Evolutionary conservation across 2,888 invertebrate genomes (phyloP).

Genomic region (Netelia melanura): DNA sequence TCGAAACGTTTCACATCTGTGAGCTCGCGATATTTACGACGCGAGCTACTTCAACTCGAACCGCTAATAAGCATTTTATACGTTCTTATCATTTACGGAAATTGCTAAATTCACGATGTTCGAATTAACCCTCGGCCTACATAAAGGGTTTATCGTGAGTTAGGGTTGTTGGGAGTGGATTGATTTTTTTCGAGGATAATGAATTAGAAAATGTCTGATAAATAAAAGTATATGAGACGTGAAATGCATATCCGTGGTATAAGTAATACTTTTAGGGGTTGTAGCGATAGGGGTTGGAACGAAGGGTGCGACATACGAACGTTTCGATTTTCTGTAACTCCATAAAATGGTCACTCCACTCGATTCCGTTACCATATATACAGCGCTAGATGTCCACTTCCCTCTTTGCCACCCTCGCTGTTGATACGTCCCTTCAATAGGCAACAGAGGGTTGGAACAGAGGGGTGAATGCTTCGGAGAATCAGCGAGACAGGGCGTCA

Average conservation of each 20-base stretch:
- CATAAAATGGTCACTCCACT: background rate
- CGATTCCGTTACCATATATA: background rate
- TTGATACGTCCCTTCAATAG: background rate
- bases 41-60: background rate
- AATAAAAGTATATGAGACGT: background rate
- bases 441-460: background rate
- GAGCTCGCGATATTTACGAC: background rate
- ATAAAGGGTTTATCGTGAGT: too few species aligned
- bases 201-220: background rate
- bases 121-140: too few species aligned
- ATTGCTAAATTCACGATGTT: too few species aligned
- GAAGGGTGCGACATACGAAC: background rate
- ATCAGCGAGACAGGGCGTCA: constrained; percentile 20
- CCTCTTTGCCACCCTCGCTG: constrained; percentile 4
- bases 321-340: background rate
- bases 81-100: background rate
- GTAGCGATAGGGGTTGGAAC: background rate
- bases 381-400: background rate
- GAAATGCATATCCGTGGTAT: background rate
- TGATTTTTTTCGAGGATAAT: background rate
- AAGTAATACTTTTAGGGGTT: background rate
- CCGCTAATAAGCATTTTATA: background rate
- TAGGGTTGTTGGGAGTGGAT: too few species aligned
- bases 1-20: background rate
- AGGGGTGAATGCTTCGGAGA: constrained; percentile 3